These are phyloP conservation scores for Listronotus bonariensis DNA, from an alignment of 1,140 invertebrate species.

Conservation along the genomic window DNA sequence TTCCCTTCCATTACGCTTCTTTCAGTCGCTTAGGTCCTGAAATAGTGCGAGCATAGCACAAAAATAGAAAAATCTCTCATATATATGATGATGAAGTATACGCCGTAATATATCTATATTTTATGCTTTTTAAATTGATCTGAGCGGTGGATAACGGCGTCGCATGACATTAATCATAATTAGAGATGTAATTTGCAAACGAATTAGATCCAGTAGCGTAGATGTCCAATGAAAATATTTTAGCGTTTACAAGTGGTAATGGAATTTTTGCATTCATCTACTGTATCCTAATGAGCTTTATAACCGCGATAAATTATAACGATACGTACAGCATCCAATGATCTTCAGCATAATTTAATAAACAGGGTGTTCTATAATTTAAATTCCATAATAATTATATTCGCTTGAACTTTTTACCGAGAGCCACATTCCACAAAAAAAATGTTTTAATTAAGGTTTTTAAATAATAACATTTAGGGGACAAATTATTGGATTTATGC, in stretches of 20 bases:
- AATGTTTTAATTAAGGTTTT: no score
- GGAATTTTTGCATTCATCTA: conserved; percentile 15
- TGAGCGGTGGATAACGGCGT: conserved; percentile 9
- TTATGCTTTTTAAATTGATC: conserved; percentile 24
- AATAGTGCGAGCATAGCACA: conserved; percentile 7
- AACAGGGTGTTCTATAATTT: no score
- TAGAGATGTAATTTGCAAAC: conserved; percentile 23
- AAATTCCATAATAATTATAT: no score
- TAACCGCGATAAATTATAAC: no score
- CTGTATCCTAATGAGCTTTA: no score
- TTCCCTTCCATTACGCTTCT: not conserved
- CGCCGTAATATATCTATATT: conserved; percentile 11
- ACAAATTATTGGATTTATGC: no score
- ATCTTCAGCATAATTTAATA: no score
- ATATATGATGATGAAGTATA: conserved; percentile 13
- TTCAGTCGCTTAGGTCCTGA: conserved; percentile 2
- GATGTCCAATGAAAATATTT: conserved; percentile 16
- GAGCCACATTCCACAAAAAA: no score
- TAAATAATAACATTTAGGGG: no score
- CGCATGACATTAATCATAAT: conserved; percentile 26
- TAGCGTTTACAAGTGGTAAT: conserved; percentile 10
- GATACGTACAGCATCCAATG: no score
- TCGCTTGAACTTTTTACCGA: no score
- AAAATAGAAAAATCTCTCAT: conserved; percentile 30
- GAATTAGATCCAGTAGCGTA: conserved; percentile 22